phyloP scores from a whole-genome alignment of 2,888 invertebrate genomes.

The Lasioglossum leucozonium region DNA sequence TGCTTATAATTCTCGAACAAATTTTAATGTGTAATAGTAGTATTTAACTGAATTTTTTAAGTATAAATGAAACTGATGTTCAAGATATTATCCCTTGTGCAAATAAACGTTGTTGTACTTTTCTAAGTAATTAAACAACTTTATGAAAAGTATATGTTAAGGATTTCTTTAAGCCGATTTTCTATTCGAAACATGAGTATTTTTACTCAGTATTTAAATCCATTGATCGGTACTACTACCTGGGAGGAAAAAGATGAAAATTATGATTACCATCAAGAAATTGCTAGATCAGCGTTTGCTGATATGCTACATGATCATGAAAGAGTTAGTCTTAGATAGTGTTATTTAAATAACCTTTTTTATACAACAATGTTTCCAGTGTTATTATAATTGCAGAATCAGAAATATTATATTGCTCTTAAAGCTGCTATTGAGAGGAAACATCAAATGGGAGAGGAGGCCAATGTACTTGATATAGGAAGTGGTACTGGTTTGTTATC shows the following conservation, averaged over 20 bases:
- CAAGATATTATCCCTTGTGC: neutral
- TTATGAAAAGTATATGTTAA: slow-evolving; percentile 35
- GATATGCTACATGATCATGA: slow-evolving; percentile 97
- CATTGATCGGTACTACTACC: slow-evolving; percentile 92
- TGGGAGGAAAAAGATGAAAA: slow-evolving; percentile 94
- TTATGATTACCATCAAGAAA: slow-evolving; percentile 97
- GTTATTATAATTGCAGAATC: slow-evolving; percentile 86
- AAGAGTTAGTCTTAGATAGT: slow-evolving; percentile 85
- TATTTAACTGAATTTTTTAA: slow-evolving; percentile 6
- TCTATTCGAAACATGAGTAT: slow-evolving; percentile 87
- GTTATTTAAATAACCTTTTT: slow-evolving; percentile 8
- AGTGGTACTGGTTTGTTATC: slow-evolving; percentile 98
- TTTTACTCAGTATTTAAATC: slow-evolving; percentile 91
- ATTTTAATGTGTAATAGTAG: neutral
- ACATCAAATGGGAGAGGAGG: slow-evolving; percentile 89
- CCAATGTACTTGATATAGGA: slow-evolving; percentile 97
- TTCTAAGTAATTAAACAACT: neutral
- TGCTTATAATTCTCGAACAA: neutral
- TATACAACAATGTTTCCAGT: neutral
- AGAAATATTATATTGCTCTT: slow-evolving; percentile 94
- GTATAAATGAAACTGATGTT: slow-evolving; percentile 7
- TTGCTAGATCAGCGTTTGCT: slow-evolving; percentile 94
- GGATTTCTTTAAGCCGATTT: slow-evolving; percentile 13
- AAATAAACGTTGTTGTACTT: neutral
- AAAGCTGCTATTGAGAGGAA: slow-evolving; percentile 91